Evolutionary conservation across 2,888 invertebrate genomes (phyloP), one percentile per base, ranked within the genome.

Genomic region (Pecten maximus): DNA sequence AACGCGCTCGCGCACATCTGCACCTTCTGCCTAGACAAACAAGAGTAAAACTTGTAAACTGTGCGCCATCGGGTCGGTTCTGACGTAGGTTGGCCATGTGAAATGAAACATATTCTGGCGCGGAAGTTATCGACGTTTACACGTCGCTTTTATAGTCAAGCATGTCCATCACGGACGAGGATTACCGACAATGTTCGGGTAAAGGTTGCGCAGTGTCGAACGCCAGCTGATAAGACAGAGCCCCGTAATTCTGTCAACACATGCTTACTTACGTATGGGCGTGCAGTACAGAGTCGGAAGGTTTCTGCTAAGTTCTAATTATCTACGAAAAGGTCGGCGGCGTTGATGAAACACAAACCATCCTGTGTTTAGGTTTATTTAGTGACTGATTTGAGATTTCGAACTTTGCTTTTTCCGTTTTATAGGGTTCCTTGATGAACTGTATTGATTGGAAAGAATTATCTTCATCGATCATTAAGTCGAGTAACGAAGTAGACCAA

Each of bases 101-200:
- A 74, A 74, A 74, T 74, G 74, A 74, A 74, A 74, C 74, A 74
- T 74, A 74, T 74, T 74, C 74, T 74, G 74, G 74, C 74, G 74
- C 74, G 74, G 74, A 74, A 74, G 74, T 74, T 74, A 74, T 74
- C 74, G 74, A 74, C 74, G 74, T 74, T 74, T 74, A 35, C 35
- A 74, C 74, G 74, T 74, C 74, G 23, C 74, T 8, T 28, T 74
- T 74, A 28, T 74, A 35, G 74, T 35, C 3, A 23, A 2, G 74
- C 74, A 74, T 74, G 74, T 74, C 74, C 74, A 74, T 74, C 74
- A 74, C 35, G 15, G 74, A 12, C 35, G 35, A 15, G 28, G 74
- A 74, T 74, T 35, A 74, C 74, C 74, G 74, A 74, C 74, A 74
- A 35, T 74, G 74, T 28, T 8, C 8, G 35, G 74, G 74, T 28